Evolutionary conservation across 2,888 invertebrate genomes (phyloP), one percentile per base, ranked within the genome.

Genomic region (Parnassius orleans): DNA sequence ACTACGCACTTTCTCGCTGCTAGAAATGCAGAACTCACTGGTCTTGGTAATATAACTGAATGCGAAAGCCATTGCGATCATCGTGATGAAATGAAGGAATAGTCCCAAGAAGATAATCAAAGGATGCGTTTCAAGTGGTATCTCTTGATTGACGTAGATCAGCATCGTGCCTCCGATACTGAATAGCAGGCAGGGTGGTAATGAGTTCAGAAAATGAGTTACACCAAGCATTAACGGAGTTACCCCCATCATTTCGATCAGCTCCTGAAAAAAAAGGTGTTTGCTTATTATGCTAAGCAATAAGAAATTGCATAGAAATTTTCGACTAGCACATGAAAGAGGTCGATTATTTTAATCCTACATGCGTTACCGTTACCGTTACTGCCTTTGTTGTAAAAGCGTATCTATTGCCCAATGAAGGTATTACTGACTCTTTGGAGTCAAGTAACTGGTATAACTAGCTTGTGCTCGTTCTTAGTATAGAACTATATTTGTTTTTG

Each of bases 211-310:
- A 73, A 94, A 94, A 93, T 96, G 95, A 0, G 95, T 94, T 3
- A 93, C 19, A 92, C 94, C 94, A 59, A 95, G 92, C 66, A 93
- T 82, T 87, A 93, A 93, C 50, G 92, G 90, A 19, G 93, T 92
- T 60, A 96, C 88, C 0, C 96, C 96, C 87, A 95, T 95, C 93
- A 96, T 95, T 83, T 95, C 95, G 93, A 96, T 94, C 19, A 95
- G 92, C 81, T 96, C 96, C 95, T 95, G 80, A 14, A 58, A 63
- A 7, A 11, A 24, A 50, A 43, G 7, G 9, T 12, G 12, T 57
- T 53, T 48, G 10, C 3, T 33, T 57, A 52, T 10, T 47, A 24
- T 33, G 33, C 7, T 33, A 33, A 33, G 33, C 33, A 33, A 19
- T 19, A 19, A 33, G 41, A 1, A 61, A 41, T 42, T 44, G 14